Conservation (phyloP, 1,140 invertebrate species). For the Polyergus mexicanus region DNA sequence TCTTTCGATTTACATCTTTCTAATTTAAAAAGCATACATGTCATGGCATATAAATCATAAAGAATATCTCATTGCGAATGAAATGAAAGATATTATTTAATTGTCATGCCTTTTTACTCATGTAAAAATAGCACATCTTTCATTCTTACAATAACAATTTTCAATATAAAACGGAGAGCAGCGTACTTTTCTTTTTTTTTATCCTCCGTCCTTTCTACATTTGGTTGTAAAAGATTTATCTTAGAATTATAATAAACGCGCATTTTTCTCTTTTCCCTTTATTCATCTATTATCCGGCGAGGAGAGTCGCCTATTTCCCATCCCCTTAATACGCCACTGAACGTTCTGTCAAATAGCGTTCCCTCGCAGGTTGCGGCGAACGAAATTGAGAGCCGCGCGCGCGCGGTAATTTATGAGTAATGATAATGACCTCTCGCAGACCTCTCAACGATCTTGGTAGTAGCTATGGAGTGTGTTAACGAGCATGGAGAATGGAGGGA, state of each 20-base stretch:
- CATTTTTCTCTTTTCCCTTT: not conserved
- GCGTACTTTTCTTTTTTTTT: not conserved
- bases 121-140: too few species aligned
- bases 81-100: too few species aligned
- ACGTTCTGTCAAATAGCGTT: not conserved
- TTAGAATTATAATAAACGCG: not conserved
- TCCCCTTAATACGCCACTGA: not conserved
- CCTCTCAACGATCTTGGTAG: not conserved
- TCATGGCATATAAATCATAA: too few species aligned
- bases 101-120: too few species aligned
- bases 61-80: too few species aligned
- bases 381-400: constrained; percentile 37
- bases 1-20: too few species aligned
- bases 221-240: not conserved
- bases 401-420: constrained; percentile 41
- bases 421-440: constrained; percentile 35
- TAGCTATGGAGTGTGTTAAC: constrained; percentile 34
- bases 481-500: constrained; percentile 3
- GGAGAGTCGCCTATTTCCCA: not conserved
- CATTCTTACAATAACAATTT: not conserved
- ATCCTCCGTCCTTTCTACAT: not conserved
- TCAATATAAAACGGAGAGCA: not conserved
- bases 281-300: too few species aligned
- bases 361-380: not conserved
- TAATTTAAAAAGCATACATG: too few species aligned